Base-by-base conservation (phyloP, 2,113 vertebrate genomes). In the Perca fluviatilis region DNA sequence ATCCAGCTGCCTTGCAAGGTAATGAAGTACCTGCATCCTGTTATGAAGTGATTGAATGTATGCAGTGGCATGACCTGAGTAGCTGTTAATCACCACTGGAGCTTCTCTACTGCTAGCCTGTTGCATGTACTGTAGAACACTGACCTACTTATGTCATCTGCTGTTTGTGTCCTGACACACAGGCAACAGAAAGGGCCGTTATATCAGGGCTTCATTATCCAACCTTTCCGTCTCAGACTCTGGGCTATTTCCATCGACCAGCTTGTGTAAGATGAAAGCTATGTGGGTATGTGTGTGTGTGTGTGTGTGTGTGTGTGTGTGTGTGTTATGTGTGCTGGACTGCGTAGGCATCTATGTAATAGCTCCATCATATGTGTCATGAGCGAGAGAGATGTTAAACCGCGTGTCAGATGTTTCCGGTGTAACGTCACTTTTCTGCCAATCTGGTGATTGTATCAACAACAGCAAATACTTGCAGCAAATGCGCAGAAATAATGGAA, bases 101-200 rank as follows among this genome's bases (percentile, higher is more conserved):
- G 46, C 54, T 67, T 77, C 74, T 80, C 25, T 40, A 6, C 62
- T 70, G 69, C 67, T 46, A n/a, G 36, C 78, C 82, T 88, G 79
- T 76, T 89, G 79, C 74, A 73, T 80, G 74, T 36, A 21, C 56
- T 65, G 74, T 82, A 85, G 63, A 86, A 77, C 89, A 91, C 85
- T 93, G 88, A 93, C 91, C 93, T 88, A 92, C 80, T 92, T 93
- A 4, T 56, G 50, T 47, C 53, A n/a, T 57, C 16, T 79, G 9
- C 77, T 74, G 81, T 82, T 80, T 71, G 46, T 67, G 64, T 73
- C n/a, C 70, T 57, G 63, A 78, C 61, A 61, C 62, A 80, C 54
- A 43, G 16, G 30, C 36, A 74, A 36, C 65, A 69, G 36, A 72
- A 67, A 53, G 58, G 65, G 16, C 6, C 3, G 3, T 56, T 68